Percentiles rank a stretch among this genome's conserved stretches.
Evolutionary conservation across 2,888 invertebrate genomes (phyloP).

Genomic region (Metallyticus violacea): DNA sequence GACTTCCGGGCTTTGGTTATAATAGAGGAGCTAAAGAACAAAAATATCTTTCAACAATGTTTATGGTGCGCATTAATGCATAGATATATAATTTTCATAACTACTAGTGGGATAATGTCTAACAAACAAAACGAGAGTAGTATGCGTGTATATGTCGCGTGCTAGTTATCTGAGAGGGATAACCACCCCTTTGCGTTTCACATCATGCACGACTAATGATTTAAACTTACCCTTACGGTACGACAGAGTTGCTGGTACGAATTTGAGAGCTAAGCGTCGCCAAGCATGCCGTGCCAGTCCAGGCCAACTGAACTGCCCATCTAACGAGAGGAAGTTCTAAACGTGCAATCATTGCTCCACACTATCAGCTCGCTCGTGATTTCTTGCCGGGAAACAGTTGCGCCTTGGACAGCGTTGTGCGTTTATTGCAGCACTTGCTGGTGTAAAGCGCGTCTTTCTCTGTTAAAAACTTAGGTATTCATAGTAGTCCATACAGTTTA

Average conservation of each 20-base stretch:
- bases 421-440: too few species aligned
- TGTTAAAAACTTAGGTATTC: too few species aligned
- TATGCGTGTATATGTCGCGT: background rate
- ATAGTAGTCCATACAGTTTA: too few species aligned
- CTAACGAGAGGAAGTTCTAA: background rate
- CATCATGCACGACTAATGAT: too few species aligned
- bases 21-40: too few species aligned
- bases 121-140: background rate
- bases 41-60: too few species aligned
- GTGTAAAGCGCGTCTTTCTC: too few species aligned
- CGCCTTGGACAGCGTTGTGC: background rate
- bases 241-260: background rate
- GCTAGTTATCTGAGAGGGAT: background rate
- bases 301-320: background rate
- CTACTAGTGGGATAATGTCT: too few species aligned
- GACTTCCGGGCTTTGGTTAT: too few species aligned
- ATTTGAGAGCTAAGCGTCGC: background rate
- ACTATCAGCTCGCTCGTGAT: background rate
- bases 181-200: too few species aligned
- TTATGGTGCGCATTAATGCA: too few species aligned
- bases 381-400: background rate
- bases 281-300: background rate
- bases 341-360: background rate
- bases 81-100: too few species aligned
- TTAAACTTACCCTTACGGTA: background rate